Percentiles rank a stretch among this genome's conserved stretches.
Conservation (phyloP, 2,888 invertebrate species). For the Drosophila conformis region DNA sequence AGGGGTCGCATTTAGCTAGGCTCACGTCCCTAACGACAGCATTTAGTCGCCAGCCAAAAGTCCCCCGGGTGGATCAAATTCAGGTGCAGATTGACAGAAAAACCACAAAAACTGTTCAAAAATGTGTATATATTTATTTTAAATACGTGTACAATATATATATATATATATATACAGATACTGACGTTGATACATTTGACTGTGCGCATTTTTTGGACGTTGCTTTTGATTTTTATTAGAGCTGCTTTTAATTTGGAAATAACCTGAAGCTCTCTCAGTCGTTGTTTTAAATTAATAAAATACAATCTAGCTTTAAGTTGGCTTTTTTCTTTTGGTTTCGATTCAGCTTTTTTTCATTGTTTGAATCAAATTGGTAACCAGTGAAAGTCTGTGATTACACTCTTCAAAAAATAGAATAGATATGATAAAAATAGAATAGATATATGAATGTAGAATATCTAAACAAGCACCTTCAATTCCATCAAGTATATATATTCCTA, state of each 20-base stretch:
- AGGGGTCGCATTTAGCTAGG: constrained; percentile 8
- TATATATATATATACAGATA: neutral
- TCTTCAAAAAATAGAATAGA: too few species aligned
- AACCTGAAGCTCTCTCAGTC: neutral
- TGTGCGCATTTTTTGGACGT: accelerated
- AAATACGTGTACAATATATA: neutral
- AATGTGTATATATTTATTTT: neutral
- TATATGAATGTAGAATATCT: too few species aligned
- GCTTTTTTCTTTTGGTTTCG: too few species aligned
- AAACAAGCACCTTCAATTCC: neutral
- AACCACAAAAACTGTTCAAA: neutral
- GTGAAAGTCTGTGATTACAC: neutral
- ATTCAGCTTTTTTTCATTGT: neutral
- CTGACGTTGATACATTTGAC: neutral
- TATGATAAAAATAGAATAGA: too few species aligned
- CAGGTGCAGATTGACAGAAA: constrained; percentile 23
- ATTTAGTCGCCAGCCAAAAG: constrained; percentile 35
- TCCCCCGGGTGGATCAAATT: constrained; percentile 49
- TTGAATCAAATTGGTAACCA: too few species aligned
- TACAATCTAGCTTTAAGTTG: neutral
- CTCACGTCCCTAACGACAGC: constrained; percentile 61
- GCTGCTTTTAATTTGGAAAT: neutral
- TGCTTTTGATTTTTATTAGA: neutral
- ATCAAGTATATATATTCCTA: neutral
- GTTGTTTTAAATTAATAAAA: neutral